Conservation (phyloP, 1,140 invertebrate species). For the Trachelipus rathkii region DNA sequence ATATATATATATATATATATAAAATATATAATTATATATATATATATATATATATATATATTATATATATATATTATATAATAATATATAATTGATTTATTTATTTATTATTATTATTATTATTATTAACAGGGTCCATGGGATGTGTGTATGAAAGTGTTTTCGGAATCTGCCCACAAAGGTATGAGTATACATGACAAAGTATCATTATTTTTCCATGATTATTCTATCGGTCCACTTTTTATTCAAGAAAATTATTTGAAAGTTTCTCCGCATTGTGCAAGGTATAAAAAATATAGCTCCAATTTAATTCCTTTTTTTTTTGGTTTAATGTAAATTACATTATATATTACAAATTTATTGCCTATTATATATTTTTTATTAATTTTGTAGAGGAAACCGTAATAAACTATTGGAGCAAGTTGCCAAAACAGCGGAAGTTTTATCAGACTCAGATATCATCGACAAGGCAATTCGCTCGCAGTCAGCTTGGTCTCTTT, state of each 20-base stretch:
- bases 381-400: conserved; percentile 42
- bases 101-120: no score
- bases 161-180: conserved; percentile 74
- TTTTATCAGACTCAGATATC: conserved; percentile 78
- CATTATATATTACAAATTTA: no score
- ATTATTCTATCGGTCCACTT: conserved; percentile 89
- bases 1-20: no score
- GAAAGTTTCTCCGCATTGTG: conserved; percentile 62
- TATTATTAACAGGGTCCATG: conserved; percentile 68
- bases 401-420: conserved; percentile 58
- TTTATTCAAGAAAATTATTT: conserved; percentile 99
- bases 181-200: conserved; percentile 80
- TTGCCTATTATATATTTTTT: no score
- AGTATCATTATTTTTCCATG: conserved; percentile 90
- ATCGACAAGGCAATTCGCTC: conserved; percentile 75
- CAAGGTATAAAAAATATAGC: conserved; percentile 56
- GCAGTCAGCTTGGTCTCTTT: conserved; percentile 76
- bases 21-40: no score
- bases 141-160: conserved; percentile 87
- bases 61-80: no score
- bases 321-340: no score
- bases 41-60: no score
- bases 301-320: no score
- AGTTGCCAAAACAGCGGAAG: conserved; percentile 74
- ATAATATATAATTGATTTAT: no score